Evolutionary conservation across 2,888 invertebrate genomes (phyloP), one percentile per base, ranked within the genome.

Genomic region (Spisula solida): DNA sequence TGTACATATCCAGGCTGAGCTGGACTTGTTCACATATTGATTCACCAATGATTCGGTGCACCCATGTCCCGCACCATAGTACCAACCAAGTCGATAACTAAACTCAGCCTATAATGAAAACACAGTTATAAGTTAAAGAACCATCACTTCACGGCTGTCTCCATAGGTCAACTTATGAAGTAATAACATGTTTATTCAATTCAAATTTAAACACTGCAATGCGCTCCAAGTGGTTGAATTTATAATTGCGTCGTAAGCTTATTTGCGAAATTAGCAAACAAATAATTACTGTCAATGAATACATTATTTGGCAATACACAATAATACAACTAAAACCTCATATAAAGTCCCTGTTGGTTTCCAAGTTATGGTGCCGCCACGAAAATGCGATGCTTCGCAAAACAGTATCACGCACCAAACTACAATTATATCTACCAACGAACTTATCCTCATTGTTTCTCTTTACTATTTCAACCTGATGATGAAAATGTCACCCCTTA

Each of bases 301-400:
- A 51, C 4, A 10, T 51, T 51, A 47, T 47, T 47, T 5, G 5
- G 47, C 47, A n/a, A n/a, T n/a, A n/a, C n/a, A 12, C 29, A 75
- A 75, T 75, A 20, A 20, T 34, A 41, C 4, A 16, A 78, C 16
- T 8, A 20, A 47, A 75, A 60, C 84, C 85, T 84, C 87, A 55
- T 78, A 51, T 25, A 56, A 70, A n/a, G 70, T 83, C 51, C 85
- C 85, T 34, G 82, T 86, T 6, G 86, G 85, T 29, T 56, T 87
- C 90, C 90, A 87, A 47, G 79, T 87, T 20, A 90, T 90, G 12
- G 90, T 85, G 0, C 90, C 90, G 31, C 90, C 90, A 25, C 90
- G 81, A 78, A 90, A 90, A 82, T 90, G 90, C 1, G n/a, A 25
- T 51, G 82, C 66, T 31, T 75, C 34, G 18, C 75, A 75, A 66